Evolutionary conservation across 2,888 invertebrate genomes (phyloP), one percentile per base, ranked within the genome.

Genomic region (Drosophila fungiperda): DNA sequence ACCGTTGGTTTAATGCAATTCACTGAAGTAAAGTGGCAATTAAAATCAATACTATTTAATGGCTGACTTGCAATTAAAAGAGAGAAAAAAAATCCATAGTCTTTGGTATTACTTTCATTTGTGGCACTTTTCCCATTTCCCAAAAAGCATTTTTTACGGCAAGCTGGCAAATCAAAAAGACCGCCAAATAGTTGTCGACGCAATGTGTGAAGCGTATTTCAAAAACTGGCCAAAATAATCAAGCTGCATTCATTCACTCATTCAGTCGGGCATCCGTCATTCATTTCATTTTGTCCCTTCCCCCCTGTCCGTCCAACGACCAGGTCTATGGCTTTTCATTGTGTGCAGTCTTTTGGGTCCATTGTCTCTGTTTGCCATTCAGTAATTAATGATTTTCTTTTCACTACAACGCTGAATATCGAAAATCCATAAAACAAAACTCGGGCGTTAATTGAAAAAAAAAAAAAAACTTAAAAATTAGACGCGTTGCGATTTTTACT

Each of bases 361-460:
- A 61, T 67, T 67, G 63, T 23, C 61, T 49, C 48, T 49, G 29
- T 2, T 35, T 45, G 32, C 20, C 45, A 52, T 20, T 52, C 52
- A 52, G 20, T 23, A 11, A 45, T 49, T 60, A 38, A 68, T 63
- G 60, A 58, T 58, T 57, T 73, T 63, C 57, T 76, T 71, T 61
- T 53, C 38, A 40, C 33, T 29, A 29, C 6, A 29, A 29, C 62
- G 33, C 40, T 49, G 68, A 36, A 64, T 48, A 69, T 80, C 32
- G 54, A 73, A 80, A 80, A 80, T 68, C 8, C 23, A 45, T 45
- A 59, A 61, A 73, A 70, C 73, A 66, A 77, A 79, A 80, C 57
- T 66, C 68, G 38, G 49, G 69, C 73, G 73, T 76, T 79, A 79
- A 80, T 80, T 76, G 77, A 68, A 71, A 80, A 71, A 65, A 65